Conservation (phyloP, 2,113 vertebrate species). For the Oreochromis aureus region DNA sequence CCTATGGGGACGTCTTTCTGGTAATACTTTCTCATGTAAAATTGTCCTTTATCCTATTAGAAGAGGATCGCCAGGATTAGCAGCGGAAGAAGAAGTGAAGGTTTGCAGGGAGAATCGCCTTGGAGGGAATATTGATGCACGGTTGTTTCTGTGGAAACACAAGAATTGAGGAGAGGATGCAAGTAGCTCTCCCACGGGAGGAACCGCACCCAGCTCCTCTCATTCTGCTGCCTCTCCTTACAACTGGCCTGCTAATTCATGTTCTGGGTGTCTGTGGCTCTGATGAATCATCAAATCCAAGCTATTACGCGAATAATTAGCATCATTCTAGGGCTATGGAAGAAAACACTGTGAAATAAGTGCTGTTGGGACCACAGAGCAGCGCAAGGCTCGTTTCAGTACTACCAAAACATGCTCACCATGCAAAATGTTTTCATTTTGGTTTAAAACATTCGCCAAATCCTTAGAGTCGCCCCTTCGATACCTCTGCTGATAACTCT, state of each 20-base stretch:
- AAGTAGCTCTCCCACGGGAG: background rate
- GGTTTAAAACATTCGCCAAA: background rate
- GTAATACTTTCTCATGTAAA: background rate
- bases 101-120: background rate
- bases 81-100: background rate
- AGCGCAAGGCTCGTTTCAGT: background rate
- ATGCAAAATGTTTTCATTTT: background rate
- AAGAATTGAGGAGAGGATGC: background rate
- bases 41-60: background rate
- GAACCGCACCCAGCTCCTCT: background rate
- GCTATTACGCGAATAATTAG: background rate
- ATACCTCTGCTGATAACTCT: background rate
- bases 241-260: background rate
- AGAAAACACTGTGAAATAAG: background rate
- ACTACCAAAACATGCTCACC: background rate
- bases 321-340: background rate
- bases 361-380: background rate
- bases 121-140: background rate
- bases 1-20: background rate
- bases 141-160: slow-evolving; percentile 24
- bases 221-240: background rate
- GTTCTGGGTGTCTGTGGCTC: background rate
- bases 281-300: slow-evolving; percentile 9
- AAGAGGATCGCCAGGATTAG: background rate
- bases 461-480: background rate